A percentile compares a stretch with the other conserved stretches of the same genome.
Evolutionary conservation across 2,888 invertebrate species (phyloP).

Genomic region (Pristionchus arcanus): DNA sequence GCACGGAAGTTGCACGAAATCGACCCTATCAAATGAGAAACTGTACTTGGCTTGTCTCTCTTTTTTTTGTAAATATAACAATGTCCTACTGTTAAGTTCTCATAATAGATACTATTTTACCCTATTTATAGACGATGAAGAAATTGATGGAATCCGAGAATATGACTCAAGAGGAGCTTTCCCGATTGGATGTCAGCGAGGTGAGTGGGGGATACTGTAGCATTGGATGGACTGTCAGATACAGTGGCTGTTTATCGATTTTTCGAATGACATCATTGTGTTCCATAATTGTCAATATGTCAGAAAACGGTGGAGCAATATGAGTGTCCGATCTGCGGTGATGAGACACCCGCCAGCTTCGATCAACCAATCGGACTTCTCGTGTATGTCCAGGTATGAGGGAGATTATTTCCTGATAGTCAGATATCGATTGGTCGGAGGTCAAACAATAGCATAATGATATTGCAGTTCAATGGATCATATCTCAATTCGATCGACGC

Average conservation of each 20-base stretch:
- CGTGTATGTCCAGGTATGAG: constrained; percentile 55
- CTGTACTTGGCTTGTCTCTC: no score
- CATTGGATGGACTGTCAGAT: background rate
- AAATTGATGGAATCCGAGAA: constrained; percentile 70
- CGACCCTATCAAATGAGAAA: no score
- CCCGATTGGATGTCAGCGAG: constrained; percentile 65
- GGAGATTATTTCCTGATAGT: background rate
- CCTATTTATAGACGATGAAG: constrained; percentile 62
- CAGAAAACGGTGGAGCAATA: constrained; percentile 60
- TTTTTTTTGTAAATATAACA: no score
- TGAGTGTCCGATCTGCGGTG: constrained; percentile 75
- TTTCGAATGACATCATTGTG: background rate
- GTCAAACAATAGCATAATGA: background rate
- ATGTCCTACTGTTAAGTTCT: no score
- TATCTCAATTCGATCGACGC: constrained; percentile 47
- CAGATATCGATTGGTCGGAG: background rate
- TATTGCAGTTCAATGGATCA: constrained; percentile 52
- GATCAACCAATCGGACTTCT: constrained; percentile 69
- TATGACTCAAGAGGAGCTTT: constrained; percentile 67
- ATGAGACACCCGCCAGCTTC: constrained; percentile 64
- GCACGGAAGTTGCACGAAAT: no score
- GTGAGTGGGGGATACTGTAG: constrained; percentile 11
- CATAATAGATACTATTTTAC: no score
- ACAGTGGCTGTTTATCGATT: background rate
- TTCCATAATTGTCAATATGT: background rate